A percentile compares a stretch with the other conserved stretches of the same genome.
phyloP scores from a whole-genome alignment of 2,113 vertebrate species.

The Eolophus roseicapilla region DNA sequence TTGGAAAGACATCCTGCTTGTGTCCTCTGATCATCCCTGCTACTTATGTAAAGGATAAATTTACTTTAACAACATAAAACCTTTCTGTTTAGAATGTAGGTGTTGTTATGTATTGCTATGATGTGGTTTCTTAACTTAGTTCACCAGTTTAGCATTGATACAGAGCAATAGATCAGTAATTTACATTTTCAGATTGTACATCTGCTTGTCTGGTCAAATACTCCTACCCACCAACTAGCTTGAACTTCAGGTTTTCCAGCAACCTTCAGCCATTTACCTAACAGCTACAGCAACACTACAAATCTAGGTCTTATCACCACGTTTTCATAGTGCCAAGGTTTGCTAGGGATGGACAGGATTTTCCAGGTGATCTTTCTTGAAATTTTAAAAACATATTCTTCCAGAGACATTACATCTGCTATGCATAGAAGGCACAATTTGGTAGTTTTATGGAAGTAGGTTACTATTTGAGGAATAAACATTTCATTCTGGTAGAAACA shows the following conservation, averaged over 20 bases:
- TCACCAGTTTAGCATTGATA: not conserved
- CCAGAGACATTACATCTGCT: not conserved
- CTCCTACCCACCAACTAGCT: not conserved
- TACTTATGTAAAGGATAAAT: not conserved
- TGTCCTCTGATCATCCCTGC: not conserved
- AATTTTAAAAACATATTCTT: not conserved
- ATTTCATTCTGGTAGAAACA: not conserved
- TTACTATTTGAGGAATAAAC: not conserved
- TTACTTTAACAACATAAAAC: not conserved
- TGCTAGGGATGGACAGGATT: not conserved
- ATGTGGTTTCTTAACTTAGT: not conserved
- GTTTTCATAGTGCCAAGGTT: not conserved
- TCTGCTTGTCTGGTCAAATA: not conserved
- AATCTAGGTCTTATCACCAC: not conserved
- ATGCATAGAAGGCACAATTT: not conserved
- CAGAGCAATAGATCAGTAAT: not conserved
- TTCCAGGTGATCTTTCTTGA: not conserved
- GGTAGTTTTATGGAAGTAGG: not conserved
- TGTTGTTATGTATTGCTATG: not conserved
- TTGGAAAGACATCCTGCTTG: not conserved
- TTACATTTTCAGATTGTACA: not conserved
- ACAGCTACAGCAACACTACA: not conserved
- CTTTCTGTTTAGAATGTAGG: not conserved
- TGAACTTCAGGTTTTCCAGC: not conserved
- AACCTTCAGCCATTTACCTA: not conserved